A percentile compares a stretch with the other conserved stretches of the same genome.
These are phyloP conservation scores for Congeria kusceri DNA, from an alignment of 2,888 invertebrate genomes.

Conservation along the genomic window DNA sequence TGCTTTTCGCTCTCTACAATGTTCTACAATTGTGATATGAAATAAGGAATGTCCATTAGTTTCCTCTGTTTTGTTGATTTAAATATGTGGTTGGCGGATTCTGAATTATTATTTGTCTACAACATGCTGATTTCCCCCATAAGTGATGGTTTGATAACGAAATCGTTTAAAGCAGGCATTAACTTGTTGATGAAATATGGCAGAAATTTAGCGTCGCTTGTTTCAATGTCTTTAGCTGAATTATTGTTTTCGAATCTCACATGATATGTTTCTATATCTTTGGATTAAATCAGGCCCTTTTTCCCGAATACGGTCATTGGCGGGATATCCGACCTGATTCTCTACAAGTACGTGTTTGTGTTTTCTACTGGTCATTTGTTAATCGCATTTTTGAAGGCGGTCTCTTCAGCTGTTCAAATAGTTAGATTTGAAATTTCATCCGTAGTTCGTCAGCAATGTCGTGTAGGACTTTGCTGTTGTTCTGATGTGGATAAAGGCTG, in stretches of 20 bases:
- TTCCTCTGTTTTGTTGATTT: too few relatives aligned
- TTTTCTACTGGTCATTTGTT: background rate
- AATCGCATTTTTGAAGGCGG: background rate
- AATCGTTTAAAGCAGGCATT: too few relatives aligned
- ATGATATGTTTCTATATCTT: background rate
- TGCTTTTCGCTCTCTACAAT: too few relatives aligned
- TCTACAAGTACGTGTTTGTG: background rate
- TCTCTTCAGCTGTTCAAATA: background rate
- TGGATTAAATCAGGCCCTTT: background rate
- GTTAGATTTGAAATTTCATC: background rate
- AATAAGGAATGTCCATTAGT: too few relatives aligned
- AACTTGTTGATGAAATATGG: too few relatives aligned
- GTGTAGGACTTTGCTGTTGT: background rate
- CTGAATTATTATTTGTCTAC: too few relatives aligned
- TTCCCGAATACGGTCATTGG: background rate
- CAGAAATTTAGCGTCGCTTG: too few relatives aligned
- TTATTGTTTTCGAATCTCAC: background rate
- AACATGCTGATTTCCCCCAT: too few relatives aligned
- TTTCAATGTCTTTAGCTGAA: too few relatives aligned
- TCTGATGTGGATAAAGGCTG: slow-evolving; percentile 8
- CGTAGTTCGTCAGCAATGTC: background rate
- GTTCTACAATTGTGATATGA: too few relatives aligned
- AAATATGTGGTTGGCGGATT: too few relatives aligned
- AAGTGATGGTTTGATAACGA: too few relatives aligned
- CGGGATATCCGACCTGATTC: background rate